Evolutionary conservation across 2,888 invertebrate species (phyloP).

Genomic region (Apamea sordens): DNA sequence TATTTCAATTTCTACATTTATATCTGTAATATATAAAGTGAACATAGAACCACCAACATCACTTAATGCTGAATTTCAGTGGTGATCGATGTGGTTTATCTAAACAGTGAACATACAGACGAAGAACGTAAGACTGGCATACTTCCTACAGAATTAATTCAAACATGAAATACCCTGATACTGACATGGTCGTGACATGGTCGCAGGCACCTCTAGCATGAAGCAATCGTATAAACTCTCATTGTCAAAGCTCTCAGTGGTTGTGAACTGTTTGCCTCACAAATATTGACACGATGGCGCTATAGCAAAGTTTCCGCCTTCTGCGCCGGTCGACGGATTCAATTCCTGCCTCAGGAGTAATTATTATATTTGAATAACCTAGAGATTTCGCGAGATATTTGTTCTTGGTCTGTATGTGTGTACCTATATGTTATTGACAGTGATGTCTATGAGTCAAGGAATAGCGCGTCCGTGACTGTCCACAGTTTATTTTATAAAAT

Average conservation of each 20-base stretch:
- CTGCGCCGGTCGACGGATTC: background rate
- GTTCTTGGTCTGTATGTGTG: slow-evolving; percentile 14
- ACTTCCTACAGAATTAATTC: background rate
- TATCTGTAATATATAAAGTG: background rate
- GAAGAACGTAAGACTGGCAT: background rate
- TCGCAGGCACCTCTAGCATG: background rate
- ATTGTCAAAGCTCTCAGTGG: background rate
- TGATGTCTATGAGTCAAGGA: slow-evolving; percentile 28
- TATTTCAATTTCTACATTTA: background rate
- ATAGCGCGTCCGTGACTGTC: slow-evolving; percentile 27
- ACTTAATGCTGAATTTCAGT: background rate
- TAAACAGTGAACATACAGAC: background rate
- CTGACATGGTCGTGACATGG: background rate
- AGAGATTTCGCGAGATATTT: slow-evolving; percentile 24
- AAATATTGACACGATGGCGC: slow-evolving; percentile 23
- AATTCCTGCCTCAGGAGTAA: slow-evolving; percentile 18
- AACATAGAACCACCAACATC: background rate
- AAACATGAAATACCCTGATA: no score
- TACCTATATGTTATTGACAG: slow-evolving; percentile 24
- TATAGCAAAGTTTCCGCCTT: slow-evolving; percentile 41
- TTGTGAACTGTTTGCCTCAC: slow-evolving; percentile 12
- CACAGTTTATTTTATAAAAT: slow-evolving; percentile 30
- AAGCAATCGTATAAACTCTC: background rate
- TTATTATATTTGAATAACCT: slow-evolving; percentile 17
- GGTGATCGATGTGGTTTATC: background rate